Evolutionary conservation across 2,888 invertebrate genomes (phyloP), one percentile per base, ranked within the genome.

Genomic region (Apodemia hepburni): DNA sequence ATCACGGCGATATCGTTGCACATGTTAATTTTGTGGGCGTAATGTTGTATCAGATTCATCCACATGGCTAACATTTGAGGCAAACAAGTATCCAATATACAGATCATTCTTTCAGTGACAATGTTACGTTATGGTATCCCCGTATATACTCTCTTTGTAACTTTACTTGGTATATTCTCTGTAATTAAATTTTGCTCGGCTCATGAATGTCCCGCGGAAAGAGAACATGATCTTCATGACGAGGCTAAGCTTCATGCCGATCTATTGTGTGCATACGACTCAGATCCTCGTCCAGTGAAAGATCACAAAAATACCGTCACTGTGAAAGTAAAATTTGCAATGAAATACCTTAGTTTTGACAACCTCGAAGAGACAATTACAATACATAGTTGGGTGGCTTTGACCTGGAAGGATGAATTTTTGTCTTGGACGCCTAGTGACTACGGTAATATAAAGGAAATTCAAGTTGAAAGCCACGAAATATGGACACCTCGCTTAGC

Each of bases 401-500:
- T 93, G 76, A 83, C 86, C 69, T 92, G 92, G 86, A 80, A 80
- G 59, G 97, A 97, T 75, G 93, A 94, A 69, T 94, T 94, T 78
- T 85, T 97, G 18, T 87, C 80, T 17, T 97, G 97, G 97, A 92
- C 93, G 59, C 94, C 95, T 0, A 81, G 84, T 4, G 92, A 95
- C 7, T 96, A 94, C 75, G 94, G 93, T 15, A 92, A 92, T 61
- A 91, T 97, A 27, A 83, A 88, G 6, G 92, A 92, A 64, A 84
- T 95, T 18, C 93, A 95, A 71, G 80, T 96, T n/a, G 93, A 93
- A 17, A 94, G 94, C 70, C 89, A 92, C 62, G 92, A 94, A 65
- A 92, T 97, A 61, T 97, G 97, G 97, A 88, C 93, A 11, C 97
- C 97, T 0, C 94, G 95, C 72, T 87, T 97, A 74, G 93, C 96